Evolutionary conservation across 2,888 invertebrate genomes (phyloP), one percentile per base, ranked within the genome.

Genomic region (Chloroclysta siterata): DNA sequence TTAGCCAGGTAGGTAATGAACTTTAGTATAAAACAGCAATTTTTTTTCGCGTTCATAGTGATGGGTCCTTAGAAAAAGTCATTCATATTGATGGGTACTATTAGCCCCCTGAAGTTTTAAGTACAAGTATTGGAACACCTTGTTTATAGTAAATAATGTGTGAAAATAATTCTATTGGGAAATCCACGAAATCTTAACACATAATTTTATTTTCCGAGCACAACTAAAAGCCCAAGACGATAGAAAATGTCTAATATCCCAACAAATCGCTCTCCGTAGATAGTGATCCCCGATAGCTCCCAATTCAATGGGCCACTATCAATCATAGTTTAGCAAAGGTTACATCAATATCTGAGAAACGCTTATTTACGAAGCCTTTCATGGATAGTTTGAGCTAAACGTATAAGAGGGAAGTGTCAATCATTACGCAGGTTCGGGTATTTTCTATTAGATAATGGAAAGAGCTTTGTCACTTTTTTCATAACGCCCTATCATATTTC

Each of bases 251-350:
- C 78, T 78, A 83, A 85, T 85, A 85, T 83, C 81, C 81, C 79
- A 81, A 85, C 85, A 89, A 88, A 89, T 88, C 83, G 84, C 76
- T 82, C 83, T 78, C 68, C 72, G 75, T 79, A 80, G 78, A 83
- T 80, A 78, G 81, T 78, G 79, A 70, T 70, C 72, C 77, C 75
- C 74, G 83, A 87, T 88, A 88, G 83, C 82, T 78, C 80, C 80
- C 85, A 78, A 83, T 88, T 89, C 84, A 84, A 73, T 72, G 69
- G 74, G 71, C 76, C 82, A 90, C 90, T 91, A 92, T 92, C 91
- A 89, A 92, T 92, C 92, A 90, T 91, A 86, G 85, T 89, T 88
- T 83, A 83, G 83, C 77, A 80, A 80, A 84, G 77, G 86, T 84
- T 87, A 60, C 85, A 88, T 86, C 88, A 90, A 90, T 90, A 89